Evolutionary conservation across 2,888 invertebrate genomes (phyloP).

Genomic region (Ctena decussata): DNA sequence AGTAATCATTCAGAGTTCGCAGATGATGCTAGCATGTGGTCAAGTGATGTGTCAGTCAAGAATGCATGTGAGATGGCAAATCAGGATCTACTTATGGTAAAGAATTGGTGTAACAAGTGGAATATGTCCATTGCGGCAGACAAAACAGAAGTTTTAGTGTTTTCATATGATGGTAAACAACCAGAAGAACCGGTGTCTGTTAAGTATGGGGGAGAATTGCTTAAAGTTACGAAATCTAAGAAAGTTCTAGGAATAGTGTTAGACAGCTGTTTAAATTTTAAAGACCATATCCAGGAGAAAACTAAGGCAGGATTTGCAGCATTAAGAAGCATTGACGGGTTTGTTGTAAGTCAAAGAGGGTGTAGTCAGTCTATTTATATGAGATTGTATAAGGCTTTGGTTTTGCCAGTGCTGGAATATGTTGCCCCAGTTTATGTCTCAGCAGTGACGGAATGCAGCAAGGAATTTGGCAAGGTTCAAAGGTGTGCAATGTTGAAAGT

Average conservation of each 20-base stretch:
- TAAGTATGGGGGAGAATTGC: not conserved
- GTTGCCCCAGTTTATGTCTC: not conserved
- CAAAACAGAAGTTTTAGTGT: not conserved
- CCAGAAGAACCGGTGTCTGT: not conserved
- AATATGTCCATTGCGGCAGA: constrained; percentile 27
- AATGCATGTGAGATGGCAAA: not conserved
- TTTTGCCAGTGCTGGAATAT: constrained; percentile 15
- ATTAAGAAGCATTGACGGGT: not conserved
- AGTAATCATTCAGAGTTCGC: constrained; percentile 27
- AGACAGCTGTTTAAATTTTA: not conserved
- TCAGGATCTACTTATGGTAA: not conserved
- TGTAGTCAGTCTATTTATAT: constrained; percentile 20
- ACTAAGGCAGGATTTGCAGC: not conserved
- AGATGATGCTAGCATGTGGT: constrained; percentile 15
- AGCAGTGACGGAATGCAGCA: not conserved
- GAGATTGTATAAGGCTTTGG: constrained; percentile 28
- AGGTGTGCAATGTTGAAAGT: constrained; percentile 23
- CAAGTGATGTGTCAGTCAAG: not conserved
- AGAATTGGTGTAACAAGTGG: constrained; percentile 26
- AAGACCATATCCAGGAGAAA: not conserved
- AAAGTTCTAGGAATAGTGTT: not conserved
- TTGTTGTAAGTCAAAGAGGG: not conserved
- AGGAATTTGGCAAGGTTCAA: constrained; percentile 3
- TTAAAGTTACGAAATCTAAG: not conserved
- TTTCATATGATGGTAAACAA: not conserved